Conservation (phyloP, 2,888 invertebrate species). For the Tetragnatha montana region DNA sequence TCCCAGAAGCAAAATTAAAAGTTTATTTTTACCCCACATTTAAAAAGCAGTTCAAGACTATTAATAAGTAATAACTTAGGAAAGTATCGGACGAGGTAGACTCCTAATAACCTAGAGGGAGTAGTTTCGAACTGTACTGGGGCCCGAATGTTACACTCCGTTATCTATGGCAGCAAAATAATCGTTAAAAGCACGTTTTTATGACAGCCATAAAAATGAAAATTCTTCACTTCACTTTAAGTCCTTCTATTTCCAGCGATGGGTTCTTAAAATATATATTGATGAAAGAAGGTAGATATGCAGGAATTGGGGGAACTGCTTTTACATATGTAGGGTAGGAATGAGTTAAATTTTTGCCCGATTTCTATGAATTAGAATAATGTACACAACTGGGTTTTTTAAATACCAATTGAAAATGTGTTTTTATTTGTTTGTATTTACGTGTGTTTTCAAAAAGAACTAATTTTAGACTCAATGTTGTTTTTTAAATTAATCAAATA, state of each 20-base stretch:
- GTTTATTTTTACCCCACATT: neutral
- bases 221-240: conserved; percentile 20
- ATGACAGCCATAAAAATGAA: conserved; percentile 24
- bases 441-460: too few relatives aligned
- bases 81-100: conserved; percentile 1
- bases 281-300: conserved; percentile 8
- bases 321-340: conserved; percentile 2
- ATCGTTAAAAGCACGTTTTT: conserved; percentile 45
- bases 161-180: conserved; percentile 42
- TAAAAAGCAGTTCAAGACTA: conserved; percentile 10
- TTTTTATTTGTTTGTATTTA: too few relatives aligned
- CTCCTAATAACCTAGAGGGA: neutral
- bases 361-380: neutral
- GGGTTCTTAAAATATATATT: conserved; percentile 46
- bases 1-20: neutral
- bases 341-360: neutral
- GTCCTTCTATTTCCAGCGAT: conserved; percentile 34
- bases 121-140: neutral
- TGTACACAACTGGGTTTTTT: too few relatives aligned
- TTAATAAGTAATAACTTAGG: conserved; percentile 20
- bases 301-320: conserved; percentile 7
- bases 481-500: too few relatives aligned
- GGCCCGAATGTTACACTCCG: conserved; percentile 9
- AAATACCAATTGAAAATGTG: too few relatives aligned
- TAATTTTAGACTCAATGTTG: too few relatives aligned